Percentiles rank a stretch among this genome's conserved stretches.
phyloP scores from a whole-genome alignment of 2,113 vertebrate genomes.

The Macquaria australasica region DNA sequence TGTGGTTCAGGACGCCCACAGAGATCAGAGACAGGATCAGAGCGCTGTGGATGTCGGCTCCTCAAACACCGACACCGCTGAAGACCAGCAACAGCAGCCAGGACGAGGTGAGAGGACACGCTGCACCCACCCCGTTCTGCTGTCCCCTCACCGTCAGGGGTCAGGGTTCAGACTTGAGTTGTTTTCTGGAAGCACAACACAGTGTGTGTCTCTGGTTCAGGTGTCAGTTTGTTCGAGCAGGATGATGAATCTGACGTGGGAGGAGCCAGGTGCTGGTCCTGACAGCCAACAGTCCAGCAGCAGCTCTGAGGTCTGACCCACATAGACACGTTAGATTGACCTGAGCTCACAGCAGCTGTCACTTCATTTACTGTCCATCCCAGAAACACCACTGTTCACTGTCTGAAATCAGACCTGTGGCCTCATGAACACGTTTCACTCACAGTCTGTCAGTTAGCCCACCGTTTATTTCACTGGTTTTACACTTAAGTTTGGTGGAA shows the following conservation, averaged over 20 bases:
- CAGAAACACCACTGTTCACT: too few species aligned
- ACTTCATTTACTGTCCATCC: too few species aligned
- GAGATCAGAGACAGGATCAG: constrained; percentile 84
- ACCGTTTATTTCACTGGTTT: too few species aligned
- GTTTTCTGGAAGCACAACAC: neutral
- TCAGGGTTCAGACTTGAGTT: too few species aligned
- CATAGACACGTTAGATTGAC: too few species aligned
- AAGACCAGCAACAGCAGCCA: constrained; percentile 90
- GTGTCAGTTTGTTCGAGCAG: neutral
- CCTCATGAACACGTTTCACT: too few species aligned
- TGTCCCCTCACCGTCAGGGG: too few species aligned
- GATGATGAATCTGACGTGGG: constrained; percentile 3
- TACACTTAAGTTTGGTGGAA: too few species aligned
- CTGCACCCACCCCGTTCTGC: too few species aligned
- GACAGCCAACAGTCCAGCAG: constrained; percentile 38
- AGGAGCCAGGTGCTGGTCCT: rapidly evolving
- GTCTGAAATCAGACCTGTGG: too few species aligned
- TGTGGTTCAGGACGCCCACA: constrained; percentile 86
- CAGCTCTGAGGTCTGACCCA: constrained; percentile 49
- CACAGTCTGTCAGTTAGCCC: too few species aligned
- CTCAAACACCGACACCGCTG: constrained; percentile 93
- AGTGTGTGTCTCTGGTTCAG: constrained; percentile 20
- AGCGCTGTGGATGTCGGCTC: constrained; percentile 83
- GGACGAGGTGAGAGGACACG: constrained; percentile 85
- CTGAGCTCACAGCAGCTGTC: too few species aligned